phyloP scores from a whole-genome alignment of 2,113 vertebrate genomes.

The Vanacampus margaritifer region DNA sequence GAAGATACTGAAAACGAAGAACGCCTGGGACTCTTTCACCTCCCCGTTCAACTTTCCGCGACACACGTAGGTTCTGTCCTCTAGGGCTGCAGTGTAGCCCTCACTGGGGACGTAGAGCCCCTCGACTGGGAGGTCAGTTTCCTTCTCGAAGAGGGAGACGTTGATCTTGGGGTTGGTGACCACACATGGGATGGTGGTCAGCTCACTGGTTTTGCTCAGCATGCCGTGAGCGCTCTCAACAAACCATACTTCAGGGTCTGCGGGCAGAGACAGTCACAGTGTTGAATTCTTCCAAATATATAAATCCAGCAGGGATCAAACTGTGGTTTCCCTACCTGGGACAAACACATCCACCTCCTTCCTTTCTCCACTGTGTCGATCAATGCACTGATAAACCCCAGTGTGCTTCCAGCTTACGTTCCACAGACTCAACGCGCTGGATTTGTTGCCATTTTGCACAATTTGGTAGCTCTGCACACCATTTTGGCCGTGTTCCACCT shows the following conservation, averaged over 20 bases:
- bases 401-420: slow-evolving; percentile 80
- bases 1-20: slow-evolving; percentile 79
- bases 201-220: slow-evolving; percentile 78
- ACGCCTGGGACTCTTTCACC: slow-evolving; percentile 79
- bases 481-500: slow-evolving; percentile 35
- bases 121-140: slow-evolving; percentile 67
- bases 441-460: slow-evolving; percentile 23
- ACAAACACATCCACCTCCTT: slow-evolving; percentile 82
- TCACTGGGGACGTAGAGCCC: slow-evolving; percentile 79
- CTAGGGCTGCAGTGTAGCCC: slow-evolving; percentile 82
- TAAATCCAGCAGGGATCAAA: not conserved
- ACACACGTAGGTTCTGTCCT: slow-evolving; percentile 86
- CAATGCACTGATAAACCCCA: slow-evolving; percentile 80
- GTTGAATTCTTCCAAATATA: not conserved
- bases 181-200: slow-evolving; percentile 83
- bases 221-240: slow-evolving; percentile 73
- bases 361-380: slow-evolving; percentile 54
- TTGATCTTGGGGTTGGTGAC: slow-evolving; percentile 83
- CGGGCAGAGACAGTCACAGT: not conserved
- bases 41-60: slow-evolving; percentile 76
- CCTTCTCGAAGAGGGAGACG: slow-evolving; percentile 83
- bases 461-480: slow-evolving; percentile 15
- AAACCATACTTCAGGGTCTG: slow-evolving; percentile 85
- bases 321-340: slow-evolving; percentile 74
- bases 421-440: slow-evolving; percentile 74